Conservation (phyloP, 2,113 vertebrate genomes). For the Dinomys branickii region DNA sequence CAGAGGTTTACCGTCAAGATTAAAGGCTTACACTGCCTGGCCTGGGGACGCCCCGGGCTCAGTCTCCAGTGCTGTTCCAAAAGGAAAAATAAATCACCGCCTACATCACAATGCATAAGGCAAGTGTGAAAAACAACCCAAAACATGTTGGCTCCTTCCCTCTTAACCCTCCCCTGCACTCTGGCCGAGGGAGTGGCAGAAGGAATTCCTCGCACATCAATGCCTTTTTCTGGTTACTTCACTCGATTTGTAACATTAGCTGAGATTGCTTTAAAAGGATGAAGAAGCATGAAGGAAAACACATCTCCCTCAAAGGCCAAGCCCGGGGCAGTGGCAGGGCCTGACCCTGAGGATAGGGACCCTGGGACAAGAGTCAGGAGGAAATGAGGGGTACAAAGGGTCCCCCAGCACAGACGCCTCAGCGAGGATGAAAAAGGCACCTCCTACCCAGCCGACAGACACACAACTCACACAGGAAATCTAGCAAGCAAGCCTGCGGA, state of each 20-base stretch:
- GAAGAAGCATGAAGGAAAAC: not conserved
- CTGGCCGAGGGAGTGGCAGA: not conserved
- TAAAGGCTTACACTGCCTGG: not conserved
- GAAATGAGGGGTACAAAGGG: not conserved
- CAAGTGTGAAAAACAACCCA: not conserved
- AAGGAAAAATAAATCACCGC: not conserved
- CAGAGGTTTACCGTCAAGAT: not conserved
- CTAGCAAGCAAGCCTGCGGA: not conserved
- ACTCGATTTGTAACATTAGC: not conserved
- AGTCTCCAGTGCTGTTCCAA: not conserved
- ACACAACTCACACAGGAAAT: not conserved
- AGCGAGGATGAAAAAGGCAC: too few relatives aligned
- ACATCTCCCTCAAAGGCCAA: not conserved
- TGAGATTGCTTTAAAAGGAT: not conserved
- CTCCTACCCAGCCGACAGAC: not conserved
- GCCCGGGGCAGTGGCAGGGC: not conserved
- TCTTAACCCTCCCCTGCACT: not conserved
- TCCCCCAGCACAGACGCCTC: too few relatives aligned
- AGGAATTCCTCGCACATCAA: not conserved
- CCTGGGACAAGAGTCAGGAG: not conserved
- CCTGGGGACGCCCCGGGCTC: not conserved
- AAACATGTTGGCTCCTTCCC: not conserved
- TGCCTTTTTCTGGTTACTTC: not conserved
- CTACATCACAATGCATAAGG: not conserved
- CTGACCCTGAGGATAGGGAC: not conserved